Evolutionary conservation across 2,797 vertebrate genomes (phyloP).

Genomic region (Chelon auratus): DNA sequence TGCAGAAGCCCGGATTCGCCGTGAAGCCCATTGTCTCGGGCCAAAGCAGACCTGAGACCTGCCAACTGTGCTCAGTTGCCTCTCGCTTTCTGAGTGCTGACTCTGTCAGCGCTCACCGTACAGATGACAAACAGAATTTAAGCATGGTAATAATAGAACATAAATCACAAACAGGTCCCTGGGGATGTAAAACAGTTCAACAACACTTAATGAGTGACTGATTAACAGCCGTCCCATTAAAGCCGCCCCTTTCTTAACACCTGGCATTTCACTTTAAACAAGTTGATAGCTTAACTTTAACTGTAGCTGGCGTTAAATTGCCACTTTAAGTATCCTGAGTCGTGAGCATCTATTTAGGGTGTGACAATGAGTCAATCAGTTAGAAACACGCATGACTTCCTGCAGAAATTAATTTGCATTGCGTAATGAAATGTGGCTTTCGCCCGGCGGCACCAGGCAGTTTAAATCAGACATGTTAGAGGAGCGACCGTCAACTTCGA

Average conservation of each 20-base stretch:
- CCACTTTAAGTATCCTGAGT: slow-evolving; percentile 50
- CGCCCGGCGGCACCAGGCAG: slow-evolving; percentile 35
- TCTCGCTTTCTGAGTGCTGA: slow-evolving; percentile 25
- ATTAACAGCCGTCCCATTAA: slow-evolving; percentile 59
- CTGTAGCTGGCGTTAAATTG: slow-evolving; percentile 71
- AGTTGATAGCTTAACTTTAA: slow-evolving; percentile 48
- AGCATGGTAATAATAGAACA: slow-evolving; percentile 26
- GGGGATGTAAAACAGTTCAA: slow-evolving; percentile 33
- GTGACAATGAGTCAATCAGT: slow-evolving; percentile 74
- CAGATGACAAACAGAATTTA: slow-evolving; percentile 17
- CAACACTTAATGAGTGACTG: slow-evolving; percentile 60
- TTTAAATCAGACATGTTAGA: slow-evolving; percentile 51
- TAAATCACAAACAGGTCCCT: slow-evolving; percentile 53
- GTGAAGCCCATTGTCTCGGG: slow-evolving; percentile 42
- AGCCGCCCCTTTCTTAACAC: slow-evolving; percentile 49
- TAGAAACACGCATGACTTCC: slow-evolving; percentile 59
- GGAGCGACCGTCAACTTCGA: slow-evolving; percentile 34
- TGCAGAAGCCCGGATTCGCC: slow-evolving; percentile 38
- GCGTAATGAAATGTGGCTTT: slow-evolving; percentile 67
- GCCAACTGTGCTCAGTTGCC: slow-evolving; percentile 42
- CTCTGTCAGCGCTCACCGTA: slow-evolving; percentile 19
- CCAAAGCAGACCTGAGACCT: slow-evolving; percentile 58
- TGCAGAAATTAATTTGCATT: slow-evolving; percentile 75
- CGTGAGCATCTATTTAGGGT: slow-evolving; percentile 59
- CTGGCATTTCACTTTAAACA: slow-evolving; percentile 60